These are phyloP conservation scores for Pica pica DNA, from an alignment of 2,113 vertebrate species.

Conservation along the genomic window DNA sequence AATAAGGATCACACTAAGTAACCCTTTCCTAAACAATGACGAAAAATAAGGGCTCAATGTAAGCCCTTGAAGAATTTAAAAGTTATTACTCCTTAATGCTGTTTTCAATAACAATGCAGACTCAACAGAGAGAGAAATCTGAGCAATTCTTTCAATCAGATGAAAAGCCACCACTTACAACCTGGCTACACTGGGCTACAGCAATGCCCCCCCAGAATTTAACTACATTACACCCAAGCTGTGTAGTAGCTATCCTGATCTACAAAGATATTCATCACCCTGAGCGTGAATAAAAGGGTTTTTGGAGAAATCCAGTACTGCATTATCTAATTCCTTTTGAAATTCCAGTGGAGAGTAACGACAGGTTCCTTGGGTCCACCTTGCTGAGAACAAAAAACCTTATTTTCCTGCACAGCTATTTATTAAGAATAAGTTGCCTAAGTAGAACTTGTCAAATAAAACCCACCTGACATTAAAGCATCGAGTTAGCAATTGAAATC, in stretches of 20 bases:
- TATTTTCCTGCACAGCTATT: not conserved
- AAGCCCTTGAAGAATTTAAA: not conserved
- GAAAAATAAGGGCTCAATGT: not conserved
- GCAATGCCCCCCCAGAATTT: not conserved
- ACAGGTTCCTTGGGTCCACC: not conserved
- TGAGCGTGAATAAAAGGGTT: not conserved
- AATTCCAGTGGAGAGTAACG: not conserved
- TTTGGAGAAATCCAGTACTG: not conserved
- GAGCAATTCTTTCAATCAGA: not conserved
- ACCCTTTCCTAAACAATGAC: not conserved
- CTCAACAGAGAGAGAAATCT: not conserved
- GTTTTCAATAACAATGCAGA: not conserved
- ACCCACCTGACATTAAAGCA: not conserved
- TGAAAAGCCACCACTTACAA: not conserved
- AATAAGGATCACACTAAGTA: not conserved
- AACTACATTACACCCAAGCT: not conserved
- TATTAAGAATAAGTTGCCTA: not conserved
- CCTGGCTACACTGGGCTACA: not conserved
- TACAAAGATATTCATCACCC: not conserved
- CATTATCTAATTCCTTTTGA: not conserved
- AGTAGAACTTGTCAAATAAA: not conserved
- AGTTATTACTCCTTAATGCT: not conserved
- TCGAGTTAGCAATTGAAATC: not conserved
- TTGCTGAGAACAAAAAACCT: not conserved
- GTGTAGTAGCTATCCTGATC: not conserved